Percentiles rank a stretch among this genome's conserved stretches.
These are phyloP conservation scores for Neoscelio sp. DNA, from an alignment of 2,888 invertebrate genomes.

Conservation along the genomic window DNA sequence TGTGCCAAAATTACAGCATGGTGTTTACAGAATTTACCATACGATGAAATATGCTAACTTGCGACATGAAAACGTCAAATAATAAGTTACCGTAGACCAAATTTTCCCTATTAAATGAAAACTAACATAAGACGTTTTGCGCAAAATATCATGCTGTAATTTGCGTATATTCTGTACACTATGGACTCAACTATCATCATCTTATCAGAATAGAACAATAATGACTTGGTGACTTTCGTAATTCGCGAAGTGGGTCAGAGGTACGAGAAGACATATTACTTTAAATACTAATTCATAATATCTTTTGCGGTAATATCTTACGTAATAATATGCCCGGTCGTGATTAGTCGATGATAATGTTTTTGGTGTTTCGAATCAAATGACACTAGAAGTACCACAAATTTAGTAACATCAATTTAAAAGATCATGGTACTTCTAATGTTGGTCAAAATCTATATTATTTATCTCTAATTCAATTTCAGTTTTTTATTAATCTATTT, in stretches of 20 bases:
- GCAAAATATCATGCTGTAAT: slow-evolving; percentile 55
- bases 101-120: too few species aligned
- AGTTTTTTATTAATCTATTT: too few species aligned
- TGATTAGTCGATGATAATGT: slow-evolving; percentile 3
- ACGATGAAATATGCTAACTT: too few species aligned
- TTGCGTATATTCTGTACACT: slow-evolving; percentile 5
- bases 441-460: too few species aligned
- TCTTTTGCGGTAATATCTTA: slow-evolving; percentile 44
- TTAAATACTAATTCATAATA: slow-evolving; percentile 49
- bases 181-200: slow-evolving; percentile 10
- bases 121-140: neutral
- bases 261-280: slow-evolving; percentile 48
- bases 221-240: slow-evolving; percentile 39
- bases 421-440: too few species aligned
- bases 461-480: too few species aligned
- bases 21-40: neutral
- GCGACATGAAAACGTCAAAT: too few species aligned
- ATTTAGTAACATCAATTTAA: too few species aligned
- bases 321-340: slow-evolving; percentile 28
- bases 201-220: slow-evolving; percentile 26
- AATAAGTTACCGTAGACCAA: too few species aligned
- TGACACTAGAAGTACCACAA: slow-evolving; percentile 34
- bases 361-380: neutral
- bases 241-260: slow-evolving; percentile 65
- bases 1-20: neutral